Percentiles rank a stretch among this genome's conserved stretches.
Conservation (phyloP, 2,888 invertebrate genomes). For the Altica lythri region DNA sequence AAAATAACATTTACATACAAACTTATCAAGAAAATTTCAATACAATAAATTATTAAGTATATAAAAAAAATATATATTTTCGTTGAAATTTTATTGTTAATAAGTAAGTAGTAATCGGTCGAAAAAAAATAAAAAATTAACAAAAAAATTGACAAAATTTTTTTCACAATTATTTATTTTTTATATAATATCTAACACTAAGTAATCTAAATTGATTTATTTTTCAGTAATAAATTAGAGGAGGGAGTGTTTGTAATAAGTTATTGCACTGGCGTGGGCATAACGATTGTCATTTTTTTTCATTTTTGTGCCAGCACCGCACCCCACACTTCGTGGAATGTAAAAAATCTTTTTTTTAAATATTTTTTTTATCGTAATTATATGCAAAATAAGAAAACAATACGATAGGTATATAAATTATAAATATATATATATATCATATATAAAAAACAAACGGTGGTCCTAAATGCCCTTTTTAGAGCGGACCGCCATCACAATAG, state of each 20-base stretch:
- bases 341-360: too few species aligned
- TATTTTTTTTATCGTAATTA: too few species aligned
- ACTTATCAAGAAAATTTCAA: not conserved
- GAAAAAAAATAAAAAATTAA: conserved; percentile 8
- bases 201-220: conserved; percentile 50
- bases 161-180: conserved; percentile 38
- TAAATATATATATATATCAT: conserved; percentile 51
- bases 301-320: conserved; percentile 53
- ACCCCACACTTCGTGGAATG: conserved; percentile 55
- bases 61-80: not conserved
- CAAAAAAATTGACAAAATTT: conserved; percentile 14
- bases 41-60: not conserved
- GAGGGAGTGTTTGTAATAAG: conserved; percentile 54
- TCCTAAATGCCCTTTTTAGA: conserved; percentile 33
- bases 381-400: conserved; percentile 50
- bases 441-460: conserved; percentile 55
- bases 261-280: conserved; percentile 55
- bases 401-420: conserved; percentile 57
- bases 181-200: conserved; percentile 55
- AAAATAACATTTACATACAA: not conserved
- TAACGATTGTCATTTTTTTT: conserved; percentile 55
- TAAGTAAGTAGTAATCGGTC: not conserved
- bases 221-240: conserved; percentile 54
- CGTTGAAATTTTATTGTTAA: not conserved
- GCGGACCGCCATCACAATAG: conserved; percentile 54